Percentiles rank a stretch among this genome's conserved stretches.
Conservation (phyloP, 2,888 invertebrate species). For the Mythimna impura region DNA sequence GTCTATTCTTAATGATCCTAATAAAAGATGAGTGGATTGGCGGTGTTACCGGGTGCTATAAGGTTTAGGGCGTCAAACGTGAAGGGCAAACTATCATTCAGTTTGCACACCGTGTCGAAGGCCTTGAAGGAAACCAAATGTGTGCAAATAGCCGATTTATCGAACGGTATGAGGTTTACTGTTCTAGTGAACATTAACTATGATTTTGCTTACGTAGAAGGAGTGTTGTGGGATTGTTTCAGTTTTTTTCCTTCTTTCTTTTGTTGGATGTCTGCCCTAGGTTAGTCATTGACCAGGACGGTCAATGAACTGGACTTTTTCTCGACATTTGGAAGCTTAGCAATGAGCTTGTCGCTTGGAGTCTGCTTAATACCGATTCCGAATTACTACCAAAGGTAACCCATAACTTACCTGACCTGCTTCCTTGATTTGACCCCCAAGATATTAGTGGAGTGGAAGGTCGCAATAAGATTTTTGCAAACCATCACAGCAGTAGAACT, state of each 20-base stretch:
- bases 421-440: neutral
- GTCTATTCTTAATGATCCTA: conserved; percentile 21
- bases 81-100: neutral
- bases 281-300: neutral
- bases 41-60: neutral
- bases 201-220: neutral
- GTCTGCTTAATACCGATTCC: neutral
- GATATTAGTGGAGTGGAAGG: neutral
- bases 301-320: neutral
- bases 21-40: conserved; percentile 13
- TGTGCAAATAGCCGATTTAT: too few relatives aligned
- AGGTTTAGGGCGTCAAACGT: neutral
- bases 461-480: neutral
- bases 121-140: conserved; percentile 11
- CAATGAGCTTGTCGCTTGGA: neutral
- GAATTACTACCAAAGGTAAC: neutral
- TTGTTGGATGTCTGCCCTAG: neutral
- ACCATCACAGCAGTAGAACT: neutral
- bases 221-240: neutral
- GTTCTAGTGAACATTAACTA: neutral
- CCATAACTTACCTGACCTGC: neutral
- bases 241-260: neutral
- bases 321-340: too few relatives aligned
- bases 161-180: neutral
- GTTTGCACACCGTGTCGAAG: neutral